A percentile compares a stretch with the other conserved stretches of the same genome.
These are phyloP conservation scores for Elephantulus edwardii DNA, from an alignment of 2,113 vertebrate species.

Conservation along the genomic window DNA sequence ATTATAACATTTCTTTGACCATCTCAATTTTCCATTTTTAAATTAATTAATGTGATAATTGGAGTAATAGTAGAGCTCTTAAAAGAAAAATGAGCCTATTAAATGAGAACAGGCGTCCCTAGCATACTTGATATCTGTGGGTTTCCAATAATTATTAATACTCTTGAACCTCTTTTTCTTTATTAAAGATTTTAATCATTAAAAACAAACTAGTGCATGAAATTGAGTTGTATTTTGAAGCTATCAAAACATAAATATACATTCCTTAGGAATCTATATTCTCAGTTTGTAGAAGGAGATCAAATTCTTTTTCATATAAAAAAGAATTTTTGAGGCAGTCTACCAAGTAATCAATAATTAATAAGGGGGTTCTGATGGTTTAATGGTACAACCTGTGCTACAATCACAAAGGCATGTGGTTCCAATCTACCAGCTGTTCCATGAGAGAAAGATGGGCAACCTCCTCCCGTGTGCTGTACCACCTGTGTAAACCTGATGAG, in stretches of 20 bases:
- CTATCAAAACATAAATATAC: neutral
- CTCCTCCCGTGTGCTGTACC: too few relatives aligned
- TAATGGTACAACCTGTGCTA: too few relatives aligned
- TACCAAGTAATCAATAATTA: too few relatives aligned
- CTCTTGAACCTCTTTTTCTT: neutral
- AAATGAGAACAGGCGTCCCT: neutral
- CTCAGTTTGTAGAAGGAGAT: too few relatives aligned
- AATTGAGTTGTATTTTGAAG: neutral
- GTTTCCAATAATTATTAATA: neutral
- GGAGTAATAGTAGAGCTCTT: neutral
- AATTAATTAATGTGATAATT: neutral
- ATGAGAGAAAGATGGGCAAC: too few relatives aligned
- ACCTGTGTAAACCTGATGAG: too few relatives aligned
- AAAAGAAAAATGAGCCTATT: neutral
- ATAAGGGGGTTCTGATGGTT: too few relatives aligned
- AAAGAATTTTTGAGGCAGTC: too few relatives aligned
- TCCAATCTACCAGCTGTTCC: too few relatives aligned
- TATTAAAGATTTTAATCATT: neutral
- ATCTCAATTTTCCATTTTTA: neutral
- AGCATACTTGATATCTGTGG: neutral
- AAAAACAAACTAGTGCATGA: neutral
- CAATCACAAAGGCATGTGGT: too few relatives aligned
- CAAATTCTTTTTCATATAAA: too few relatives aligned
- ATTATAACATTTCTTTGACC: neutral
- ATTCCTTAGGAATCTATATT: too few relatives aligned